Conservation (phyloP, 2,113 vertebrate genomes). For the Physeter macrocephalus region DNA sequence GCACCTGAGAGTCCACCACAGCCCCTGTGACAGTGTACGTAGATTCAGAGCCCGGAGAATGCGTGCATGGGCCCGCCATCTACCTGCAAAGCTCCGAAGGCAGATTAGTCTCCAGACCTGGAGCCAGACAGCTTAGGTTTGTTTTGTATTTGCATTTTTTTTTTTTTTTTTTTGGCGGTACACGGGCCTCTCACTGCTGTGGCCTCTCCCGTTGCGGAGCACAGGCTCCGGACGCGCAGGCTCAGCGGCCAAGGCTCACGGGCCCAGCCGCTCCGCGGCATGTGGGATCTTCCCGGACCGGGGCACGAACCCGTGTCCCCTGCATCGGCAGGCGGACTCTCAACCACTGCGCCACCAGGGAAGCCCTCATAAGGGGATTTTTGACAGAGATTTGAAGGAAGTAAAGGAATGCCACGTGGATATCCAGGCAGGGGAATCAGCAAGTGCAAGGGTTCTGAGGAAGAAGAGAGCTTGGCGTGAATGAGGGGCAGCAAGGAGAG, state of each 20-base stretch:
- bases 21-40: accelerated
- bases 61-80: background rate
- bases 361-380: background rate
- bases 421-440: background rate
- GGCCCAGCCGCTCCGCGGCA: too few species aligned
- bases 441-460: background rate
- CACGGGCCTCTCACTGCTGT: too few species aligned
- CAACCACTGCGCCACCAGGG: too few species aligned
- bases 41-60: accelerated
- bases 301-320: too few species aligned
- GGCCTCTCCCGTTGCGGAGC: too few species aligned
- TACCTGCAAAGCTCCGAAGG: background rate
- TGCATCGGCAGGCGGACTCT: too few species aligned
- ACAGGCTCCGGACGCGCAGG: too few species aligned
- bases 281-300: too few species aligned
- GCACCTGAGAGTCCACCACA: accelerated
- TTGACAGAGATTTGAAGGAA: background rate
- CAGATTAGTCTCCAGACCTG: background rate
- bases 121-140: background rate
- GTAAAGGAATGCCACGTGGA: background rate
- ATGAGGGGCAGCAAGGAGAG: background rate
- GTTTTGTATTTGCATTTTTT: background rate
- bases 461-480: background rate
- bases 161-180: too few species aligned
- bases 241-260: too few species aligned